phyloP scores from a whole-genome alignment of 2,888 invertebrate species.

The Lagria hirta region DNA sequence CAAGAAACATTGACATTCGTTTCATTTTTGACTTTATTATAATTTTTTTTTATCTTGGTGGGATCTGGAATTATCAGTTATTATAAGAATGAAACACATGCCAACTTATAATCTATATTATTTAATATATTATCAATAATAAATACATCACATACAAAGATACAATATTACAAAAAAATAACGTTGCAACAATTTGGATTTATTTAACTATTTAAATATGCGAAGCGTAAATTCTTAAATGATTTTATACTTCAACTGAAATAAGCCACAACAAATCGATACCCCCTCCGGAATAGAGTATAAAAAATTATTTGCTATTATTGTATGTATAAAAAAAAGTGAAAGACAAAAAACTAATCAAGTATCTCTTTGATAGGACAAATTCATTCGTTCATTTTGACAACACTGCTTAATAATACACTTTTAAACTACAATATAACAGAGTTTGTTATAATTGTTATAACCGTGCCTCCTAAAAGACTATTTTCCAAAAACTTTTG shows the following conservation, averaged over 20 bases:
- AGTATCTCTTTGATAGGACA: slow-evolving; percentile 5
- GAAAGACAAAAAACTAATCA: slow-evolving; percentile 16
- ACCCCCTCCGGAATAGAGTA: slow-evolving; percentile 6
- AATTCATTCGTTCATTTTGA: slow-evolving; percentile 13
- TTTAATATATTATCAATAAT: slow-evolving; percentile 39
- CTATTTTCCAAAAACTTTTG: slow-evolving; percentile 16
- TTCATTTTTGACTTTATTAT: too few relatives aligned
- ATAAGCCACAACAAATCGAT: slow-evolving; percentile 15
- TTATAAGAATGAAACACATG: too few relatives aligned
- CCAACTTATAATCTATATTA: slow-evolving; percentile 38
- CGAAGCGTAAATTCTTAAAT: slow-evolving; percentile 20
- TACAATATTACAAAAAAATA: slow-evolving; percentile 38
- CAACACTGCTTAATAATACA: slow-evolving; percentile 22
- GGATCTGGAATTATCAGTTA: too few relatives aligned
- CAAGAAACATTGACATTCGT: too few relatives aligned
- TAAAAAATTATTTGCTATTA: slow-evolving; percentile 23
- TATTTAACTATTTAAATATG: slow-evolving; percentile 13
- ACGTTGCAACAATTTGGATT: slow-evolving; percentile 37
- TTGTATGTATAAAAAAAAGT: slow-evolving; percentile 6
- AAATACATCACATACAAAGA: slow-evolving; percentile 48
- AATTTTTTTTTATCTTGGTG: too few relatives aligned
- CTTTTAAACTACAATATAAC: slow-evolving; percentile 14
- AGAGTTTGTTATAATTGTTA: slow-evolving; percentile 15
- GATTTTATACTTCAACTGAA: slow-evolving; percentile 6
- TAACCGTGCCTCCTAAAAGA: slow-evolving; percentile 18